Evolutionary conservation across 2,113 vertebrate genomes (phyloP).

Genomic region (Hypanus sabinus): DNA sequence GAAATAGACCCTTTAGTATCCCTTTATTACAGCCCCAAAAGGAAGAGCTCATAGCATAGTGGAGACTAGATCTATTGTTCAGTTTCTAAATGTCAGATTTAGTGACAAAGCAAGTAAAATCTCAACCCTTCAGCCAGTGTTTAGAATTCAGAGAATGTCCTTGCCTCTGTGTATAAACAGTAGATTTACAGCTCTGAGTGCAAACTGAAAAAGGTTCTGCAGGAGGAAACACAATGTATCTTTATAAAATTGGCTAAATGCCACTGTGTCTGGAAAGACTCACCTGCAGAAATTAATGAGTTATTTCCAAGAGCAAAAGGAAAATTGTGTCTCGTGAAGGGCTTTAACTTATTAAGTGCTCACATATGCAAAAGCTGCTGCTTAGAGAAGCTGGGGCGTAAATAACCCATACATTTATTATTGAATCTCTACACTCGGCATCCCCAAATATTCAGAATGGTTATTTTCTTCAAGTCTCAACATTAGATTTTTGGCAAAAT

Average conservation of each 20-base stretch:
- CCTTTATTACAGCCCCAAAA: neutral
- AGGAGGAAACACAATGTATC: neutral
- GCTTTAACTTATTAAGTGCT: neutral
- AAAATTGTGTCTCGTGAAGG: neutral
- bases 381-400: neutral
- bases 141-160: constrained; percentile 11
- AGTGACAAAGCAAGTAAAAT: neutral
- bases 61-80: constrained; percentile 25
- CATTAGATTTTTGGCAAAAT: neutral
- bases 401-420: neutral
- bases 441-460: neutral
- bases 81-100: constrained; percentile 13
- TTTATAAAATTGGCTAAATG: neutral
- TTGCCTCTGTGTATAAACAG: neutral
- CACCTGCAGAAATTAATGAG: constrained; percentile 1
- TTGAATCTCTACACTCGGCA: neutral
- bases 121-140: neutral
- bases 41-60: neutral
- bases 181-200: neutral
- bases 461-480: neutral
- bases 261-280: neutral
- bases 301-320: neutral
- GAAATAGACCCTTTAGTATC: neutral
- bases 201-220: neutral
- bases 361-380: neutral